Percentiles rank a stretch among this genome's conserved stretches.
phyloP scores from a whole-genome alignment of 2,797 vertebrate genomes.

The Urosaurus nigricauda region DNA sequence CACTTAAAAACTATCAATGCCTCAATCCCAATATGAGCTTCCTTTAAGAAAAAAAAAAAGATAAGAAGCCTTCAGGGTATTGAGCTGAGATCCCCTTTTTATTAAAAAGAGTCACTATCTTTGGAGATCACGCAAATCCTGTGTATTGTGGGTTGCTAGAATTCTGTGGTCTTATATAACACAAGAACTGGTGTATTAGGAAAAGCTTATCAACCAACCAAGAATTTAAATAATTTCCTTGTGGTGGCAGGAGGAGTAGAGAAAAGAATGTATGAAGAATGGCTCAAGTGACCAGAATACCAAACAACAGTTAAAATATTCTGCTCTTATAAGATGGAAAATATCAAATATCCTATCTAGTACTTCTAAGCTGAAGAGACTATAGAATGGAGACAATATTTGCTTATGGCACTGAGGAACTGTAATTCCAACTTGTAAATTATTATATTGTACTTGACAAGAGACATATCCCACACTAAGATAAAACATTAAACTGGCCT shows the following conservation, averaged over 20 bases:
- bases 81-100: slow-evolving; percentile 24
- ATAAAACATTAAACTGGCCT: neutral
- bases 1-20: neutral
- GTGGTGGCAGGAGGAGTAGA: neutral
- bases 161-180: slow-evolving; percentile 9
- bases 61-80: neutral
- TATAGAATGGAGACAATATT: neutral
- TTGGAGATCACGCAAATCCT: neutral
- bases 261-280: neutral
- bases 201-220: slow-evolving; percentile 24
- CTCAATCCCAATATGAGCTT: neutral
- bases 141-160: neutral
- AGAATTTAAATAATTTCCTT: slow-evolving; percentile 44
- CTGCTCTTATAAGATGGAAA: neutral
- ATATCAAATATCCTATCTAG: neutral
- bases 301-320: neutral
- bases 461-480: neutral
- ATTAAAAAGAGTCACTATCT: slow-evolving; percentile 38
- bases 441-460: neutral
- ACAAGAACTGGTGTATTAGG: neutral
- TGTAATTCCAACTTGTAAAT: neutral
- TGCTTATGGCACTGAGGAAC: neutral
- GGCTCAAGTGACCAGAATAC: neutral
- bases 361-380: neutral
- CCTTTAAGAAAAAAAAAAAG: neutral